Conservation (phyloP, 2,797 vertebrate species). For the Sciurus vulgaris region DNA sequence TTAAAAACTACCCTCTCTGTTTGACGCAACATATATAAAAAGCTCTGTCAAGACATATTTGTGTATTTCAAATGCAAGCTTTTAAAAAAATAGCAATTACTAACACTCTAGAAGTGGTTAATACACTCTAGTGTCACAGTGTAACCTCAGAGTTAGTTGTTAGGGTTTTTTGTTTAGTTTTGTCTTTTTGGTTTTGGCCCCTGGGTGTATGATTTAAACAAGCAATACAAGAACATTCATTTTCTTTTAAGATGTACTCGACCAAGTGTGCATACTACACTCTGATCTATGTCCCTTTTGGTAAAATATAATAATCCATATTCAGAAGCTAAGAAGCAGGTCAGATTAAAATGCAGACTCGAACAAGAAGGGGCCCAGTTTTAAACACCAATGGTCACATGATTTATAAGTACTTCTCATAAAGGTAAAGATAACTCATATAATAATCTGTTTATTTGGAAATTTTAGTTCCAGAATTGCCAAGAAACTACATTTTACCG, state of each 20-base stretch:
- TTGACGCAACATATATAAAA: not conserved
- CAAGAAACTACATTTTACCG: not conserved
- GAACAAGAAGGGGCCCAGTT: not conserved
- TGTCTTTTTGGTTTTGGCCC: not conserved
- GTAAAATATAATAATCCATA: not conserved
- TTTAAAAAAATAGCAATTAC: not conserved
- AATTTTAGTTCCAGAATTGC: conserved; percentile 14
- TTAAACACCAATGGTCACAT: not conserved
- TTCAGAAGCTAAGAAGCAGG: conserved; percentile 23
- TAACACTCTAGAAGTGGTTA: not conserved
- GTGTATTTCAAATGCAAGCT: not conserved
- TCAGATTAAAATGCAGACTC: not conserved
- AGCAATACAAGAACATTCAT: not conserved
- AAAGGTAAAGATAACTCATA: not conserved
- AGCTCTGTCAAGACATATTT: not conserved
- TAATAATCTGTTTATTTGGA: not conserved
- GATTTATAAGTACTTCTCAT: not conserved
- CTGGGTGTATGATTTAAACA: conserved; percentile 65
- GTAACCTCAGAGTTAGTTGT: not conserved
- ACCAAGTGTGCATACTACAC: not conserved
- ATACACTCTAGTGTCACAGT: not conserved
- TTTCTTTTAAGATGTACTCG: conserved; percentile 57
- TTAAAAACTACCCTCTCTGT: not conserved
- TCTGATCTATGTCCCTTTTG: not conserved
- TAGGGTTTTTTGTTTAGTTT: not conserved